A percentile compares a stretch with the other conserved stretches of the same genome.
Evolutionary conservation across 64 coral and sea anemone genomes (phyloP).

Genomic region (Stylophora pistillata): DNA sequence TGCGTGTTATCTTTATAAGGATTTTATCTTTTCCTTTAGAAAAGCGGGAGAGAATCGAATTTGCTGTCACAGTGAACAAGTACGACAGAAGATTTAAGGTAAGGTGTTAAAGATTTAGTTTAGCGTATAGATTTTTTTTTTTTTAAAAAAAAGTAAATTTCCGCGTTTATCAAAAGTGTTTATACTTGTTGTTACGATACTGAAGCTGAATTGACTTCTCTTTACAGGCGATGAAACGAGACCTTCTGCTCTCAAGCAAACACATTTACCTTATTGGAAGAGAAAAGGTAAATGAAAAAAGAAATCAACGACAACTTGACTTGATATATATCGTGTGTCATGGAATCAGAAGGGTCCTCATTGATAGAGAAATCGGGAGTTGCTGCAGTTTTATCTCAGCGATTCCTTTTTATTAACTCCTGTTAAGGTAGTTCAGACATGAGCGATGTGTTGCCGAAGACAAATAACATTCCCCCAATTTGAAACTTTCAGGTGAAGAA

Average conservation of each 20-base stretch:
- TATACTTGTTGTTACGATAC: neutral
- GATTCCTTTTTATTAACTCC: neutral
- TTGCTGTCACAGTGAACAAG: conserved; percentile 94
- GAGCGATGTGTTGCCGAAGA: neutral
- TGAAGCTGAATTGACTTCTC: neutral
- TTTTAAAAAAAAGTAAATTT: too few species aligned
- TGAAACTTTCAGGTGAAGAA: conserved; percentile 80
- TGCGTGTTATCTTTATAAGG: neutral
- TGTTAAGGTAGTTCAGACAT: neutral
- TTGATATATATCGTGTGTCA: neutral
- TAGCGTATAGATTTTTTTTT: too few species aligned
- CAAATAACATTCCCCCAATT: neutral
- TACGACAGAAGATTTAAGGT: conserved; percentile 97
- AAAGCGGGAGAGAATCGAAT: conserved; percentile 98
- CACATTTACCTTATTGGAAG: conserved; percentile 99
- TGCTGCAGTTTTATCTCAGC: too few species aligned
- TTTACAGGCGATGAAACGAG: conserved; percentile 82
- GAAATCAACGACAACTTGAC: neutral
- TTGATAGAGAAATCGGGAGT: too few species aligned
- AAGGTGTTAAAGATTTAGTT: neutral
- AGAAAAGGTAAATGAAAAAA: conserved; percentile 66
- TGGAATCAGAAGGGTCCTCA: neutral
- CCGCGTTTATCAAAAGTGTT: too few species aligned
- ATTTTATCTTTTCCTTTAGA: conserved; percentile 40
- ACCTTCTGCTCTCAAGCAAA: conserved; percentile 92